Evolutionary conservation across 1,140 invertebrate genomes (phyloP).

Genomic region (Eubasilissa regina): DNA sequence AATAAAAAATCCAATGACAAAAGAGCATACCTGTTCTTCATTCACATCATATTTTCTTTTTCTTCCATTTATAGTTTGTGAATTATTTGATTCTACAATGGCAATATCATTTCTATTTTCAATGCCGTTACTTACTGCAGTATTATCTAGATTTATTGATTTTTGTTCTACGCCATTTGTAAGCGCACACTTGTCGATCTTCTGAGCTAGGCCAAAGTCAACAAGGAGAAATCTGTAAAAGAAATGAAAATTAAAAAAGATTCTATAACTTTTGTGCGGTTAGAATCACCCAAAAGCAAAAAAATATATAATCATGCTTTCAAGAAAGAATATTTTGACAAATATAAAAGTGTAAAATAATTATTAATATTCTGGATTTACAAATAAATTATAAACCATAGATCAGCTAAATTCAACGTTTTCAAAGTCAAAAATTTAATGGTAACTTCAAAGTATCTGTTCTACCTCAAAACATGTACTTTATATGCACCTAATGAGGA

Average conservation of each 20-base stretch:
- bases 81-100: constrained; percentile 32
- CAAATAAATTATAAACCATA: too few relatives aligned
- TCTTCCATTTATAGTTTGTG: constrained; percentile 10
- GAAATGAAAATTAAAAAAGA: constrained; percentile 40
- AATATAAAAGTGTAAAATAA: too few relatives aligned
- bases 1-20: background rate
- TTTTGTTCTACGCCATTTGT: constrained; percentile 27
- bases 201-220: constrained; percentile 92
- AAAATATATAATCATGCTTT: background rate
- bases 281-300: background rate
- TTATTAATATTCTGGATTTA: too few relatives aligned
- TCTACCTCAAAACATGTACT: too few relatives aligned
- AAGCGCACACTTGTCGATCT: constrained; percentile 62
- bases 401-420: too few relatives aligned
- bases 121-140: constrained; percentile 5
- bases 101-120: constrained; percentile 10
- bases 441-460: too few relatives aligned
- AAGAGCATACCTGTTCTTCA: constrained; percentile 37
- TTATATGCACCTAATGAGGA: too few relatives aligned
- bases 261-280: background rate
- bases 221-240: constrained; percentile 80
- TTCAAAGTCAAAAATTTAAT: too few relatives aligned
- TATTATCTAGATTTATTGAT: constrained; percentile 20
- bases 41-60: constrained; percentile 50
- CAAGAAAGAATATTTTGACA: background rate